phyloP scores from a whole-genome alignment of 2,888 invertebrate species.

The Bruchidius siliquastri region DNA sequence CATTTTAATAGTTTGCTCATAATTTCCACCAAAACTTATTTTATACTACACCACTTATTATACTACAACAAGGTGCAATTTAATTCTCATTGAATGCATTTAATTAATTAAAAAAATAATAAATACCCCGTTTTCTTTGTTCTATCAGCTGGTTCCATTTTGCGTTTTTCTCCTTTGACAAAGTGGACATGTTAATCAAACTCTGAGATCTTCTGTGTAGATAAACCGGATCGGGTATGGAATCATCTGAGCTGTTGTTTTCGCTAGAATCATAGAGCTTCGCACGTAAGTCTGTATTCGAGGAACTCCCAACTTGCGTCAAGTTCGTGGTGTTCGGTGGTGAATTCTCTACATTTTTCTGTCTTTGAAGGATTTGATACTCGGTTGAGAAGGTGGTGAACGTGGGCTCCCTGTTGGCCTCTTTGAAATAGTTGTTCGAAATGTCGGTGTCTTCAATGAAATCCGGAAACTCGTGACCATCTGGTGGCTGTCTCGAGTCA shows the following conservation, averaged over 20 bases:
- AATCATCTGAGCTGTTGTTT: slow-evolving; percentile 20
- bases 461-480: slow-evolving; percentile 78
- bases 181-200: slow-evolving; percentile 46
- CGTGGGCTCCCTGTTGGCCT: slow-evolving; percentile 4
- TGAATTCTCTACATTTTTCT: neutral
- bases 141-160: slow-evolving; percentile 72
- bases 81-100: too few species aligned
- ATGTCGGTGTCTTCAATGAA: slow-evolving; percentile 51
- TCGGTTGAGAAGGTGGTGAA: neutral
- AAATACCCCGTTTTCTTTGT: slow-evolving; percentile 56
- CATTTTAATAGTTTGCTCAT: too few species aligned
- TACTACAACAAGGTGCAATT: too few species aligned
- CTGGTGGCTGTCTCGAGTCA: slow-evolving; percentile 72
- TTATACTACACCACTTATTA: too few species aligned
- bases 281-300: slow-evolving; percentile 31
- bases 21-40: too few species aligned
- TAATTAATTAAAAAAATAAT: neutral
- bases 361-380: neutral
- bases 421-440: slow-evolving; percentile 12
- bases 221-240: slow-evolving; percentile 22
- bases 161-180: slow-evolving; percentile 37
- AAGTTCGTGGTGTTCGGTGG: neutral
- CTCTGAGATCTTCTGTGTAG: slow-evolving; percentile 51
- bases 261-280: slow-evolving; percentile 26
- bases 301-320: slow-evolving; percentile 22